phyloP scores from a whole-genome alignment of 2,888 invertebrate species.

The Megalurothrips usitatus region DNA sequence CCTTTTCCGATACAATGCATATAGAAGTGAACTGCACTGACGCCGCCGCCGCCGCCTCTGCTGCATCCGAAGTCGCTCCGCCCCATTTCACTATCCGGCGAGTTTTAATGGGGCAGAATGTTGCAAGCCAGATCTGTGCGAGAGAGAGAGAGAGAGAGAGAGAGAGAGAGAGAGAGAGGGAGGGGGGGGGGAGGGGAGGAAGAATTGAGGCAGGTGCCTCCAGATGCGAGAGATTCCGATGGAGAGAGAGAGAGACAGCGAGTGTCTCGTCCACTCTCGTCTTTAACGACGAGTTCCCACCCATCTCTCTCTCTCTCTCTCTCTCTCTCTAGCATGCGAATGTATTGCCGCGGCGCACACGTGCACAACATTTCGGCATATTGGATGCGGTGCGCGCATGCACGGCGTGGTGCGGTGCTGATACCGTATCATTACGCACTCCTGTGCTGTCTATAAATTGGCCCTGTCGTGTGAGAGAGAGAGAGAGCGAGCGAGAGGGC shows the following conservation, averaged over 20 bases:
- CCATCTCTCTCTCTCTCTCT: not conserved
- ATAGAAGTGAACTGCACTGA: not conserved
- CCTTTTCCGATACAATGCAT: slow-evolving; percentile 24
- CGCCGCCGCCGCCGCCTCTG: not conserved
- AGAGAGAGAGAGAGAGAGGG: not conserved
- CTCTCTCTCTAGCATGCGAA: not conserved
- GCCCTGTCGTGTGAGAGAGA: too few species aligned
- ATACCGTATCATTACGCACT: too few species aligned
- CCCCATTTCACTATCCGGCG: not conserved
- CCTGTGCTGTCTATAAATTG: too few species aligned
- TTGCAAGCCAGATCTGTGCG: too few species aligned
- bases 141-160: not conserved
- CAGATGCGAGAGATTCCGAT: too few species aligned
- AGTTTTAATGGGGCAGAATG: slow-evolving; percentile 1
- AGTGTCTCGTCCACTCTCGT: not conserved
- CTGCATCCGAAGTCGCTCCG: not conserved
- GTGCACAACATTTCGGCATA: too few species aligned
- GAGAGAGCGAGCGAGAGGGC: too few species aligned
- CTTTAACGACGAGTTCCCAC: too few species aligned
- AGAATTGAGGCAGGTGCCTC: not conserved
- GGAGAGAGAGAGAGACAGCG: too few species aligned
- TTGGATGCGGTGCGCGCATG: too few species aligned
- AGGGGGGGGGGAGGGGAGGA: not conserved
- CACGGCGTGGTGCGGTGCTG: too few species aligned
- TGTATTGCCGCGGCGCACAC: too few species aligned